These are phyloP conservation scores for Indicator maculatus DNA, from an alignment of 2,113 vertebrate genomes.

Conservation along the genomic window DNA sequence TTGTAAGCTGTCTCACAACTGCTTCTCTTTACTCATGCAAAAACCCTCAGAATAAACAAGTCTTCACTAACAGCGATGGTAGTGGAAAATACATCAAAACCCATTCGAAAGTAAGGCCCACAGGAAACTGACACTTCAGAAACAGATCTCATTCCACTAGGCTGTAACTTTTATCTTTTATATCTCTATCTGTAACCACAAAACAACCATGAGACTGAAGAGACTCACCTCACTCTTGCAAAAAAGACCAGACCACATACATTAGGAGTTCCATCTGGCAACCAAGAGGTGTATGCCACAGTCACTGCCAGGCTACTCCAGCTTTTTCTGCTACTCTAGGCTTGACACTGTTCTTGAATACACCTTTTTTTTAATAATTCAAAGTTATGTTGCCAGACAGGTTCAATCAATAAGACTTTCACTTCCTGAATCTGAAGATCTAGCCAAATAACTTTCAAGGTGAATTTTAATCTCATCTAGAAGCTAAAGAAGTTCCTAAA, in stretches of 20 bases:
- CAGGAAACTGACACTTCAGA: not conserved
- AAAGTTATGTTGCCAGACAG: not conserved
- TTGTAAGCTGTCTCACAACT: not conserved
- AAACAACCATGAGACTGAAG: not conserved
- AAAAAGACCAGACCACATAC: rapidly evolving
- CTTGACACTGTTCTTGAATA: not conserved
- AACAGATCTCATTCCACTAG: not conserved
- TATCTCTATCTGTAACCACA: not conserved
- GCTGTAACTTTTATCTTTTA: not conserved
- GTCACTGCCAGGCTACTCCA: not conserved
- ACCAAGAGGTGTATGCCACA: rapidly evolving
- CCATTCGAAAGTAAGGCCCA: not conserved
- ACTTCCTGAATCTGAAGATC: not conserved
- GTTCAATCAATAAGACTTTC: not conserved
- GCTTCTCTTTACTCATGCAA: not conserved
- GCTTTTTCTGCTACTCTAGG: not conserved
- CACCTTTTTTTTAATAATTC: not conserved
- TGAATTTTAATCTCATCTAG: not conserved
- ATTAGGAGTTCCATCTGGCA: rapidly evolving
- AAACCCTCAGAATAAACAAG: not conserved
- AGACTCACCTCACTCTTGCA: not conserved
- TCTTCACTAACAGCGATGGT: not conserved
- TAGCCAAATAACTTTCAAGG: not conserved
- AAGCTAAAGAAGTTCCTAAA: not conserved
- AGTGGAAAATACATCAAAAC: not conserved